Base-by-base conservation (phyloP, 2,113 vertebrate genomes). In the Myotis davidii region DNA sequence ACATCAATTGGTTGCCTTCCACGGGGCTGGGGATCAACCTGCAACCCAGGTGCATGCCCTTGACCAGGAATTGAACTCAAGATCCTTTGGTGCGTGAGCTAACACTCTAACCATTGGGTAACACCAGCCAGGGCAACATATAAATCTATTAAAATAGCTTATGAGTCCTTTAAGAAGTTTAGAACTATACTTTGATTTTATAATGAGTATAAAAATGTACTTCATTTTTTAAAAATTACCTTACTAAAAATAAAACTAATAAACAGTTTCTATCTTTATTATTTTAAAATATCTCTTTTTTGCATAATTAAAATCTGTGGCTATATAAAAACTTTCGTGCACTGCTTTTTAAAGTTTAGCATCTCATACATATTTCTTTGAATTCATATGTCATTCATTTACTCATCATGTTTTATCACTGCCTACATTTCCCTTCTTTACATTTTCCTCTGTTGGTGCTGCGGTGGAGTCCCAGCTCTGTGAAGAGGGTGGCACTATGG, bases 241-340 rank as follows among this genome's bases (percentile, higher is more conserved):
- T 69, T 90, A 77, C 37, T 95, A 91, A 89, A 89, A 96, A 59
- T 93, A 29, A 93, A 84, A 50, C n/a, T 76, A 83, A 78, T 81
- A 78, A 90, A 72, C 16, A 69, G 42, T 85, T 79, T 94, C 70
- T 87, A 10, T 85, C n/a, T 86, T 77, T 79, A 84, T 87, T 64
- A 70, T 83, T 91, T 86, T 94, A 42, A 90, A 88, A 52, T 88
- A 8, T 32, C 23, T 52, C 9, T 29, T 59, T 91, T 94, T 94
- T 90, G 73, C 23, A 48, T 64, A 92, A 70, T 73, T 84, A 70
- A 92, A 83, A 25, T 23, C 13, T 77, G 23, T 84, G 7, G 6
- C 18, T 96, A 9, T 97, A 21, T 77, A 77, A 92, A 90, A 39
- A 72, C 25, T 74, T 94, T 90, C 78, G 20, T 16, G 32, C 27